These are phyloP conservation scores for Meiosimyza platycephala DNA, from an alignment of 2,888 invertebrate genomes.

Conservation along the genomic window DNA sequence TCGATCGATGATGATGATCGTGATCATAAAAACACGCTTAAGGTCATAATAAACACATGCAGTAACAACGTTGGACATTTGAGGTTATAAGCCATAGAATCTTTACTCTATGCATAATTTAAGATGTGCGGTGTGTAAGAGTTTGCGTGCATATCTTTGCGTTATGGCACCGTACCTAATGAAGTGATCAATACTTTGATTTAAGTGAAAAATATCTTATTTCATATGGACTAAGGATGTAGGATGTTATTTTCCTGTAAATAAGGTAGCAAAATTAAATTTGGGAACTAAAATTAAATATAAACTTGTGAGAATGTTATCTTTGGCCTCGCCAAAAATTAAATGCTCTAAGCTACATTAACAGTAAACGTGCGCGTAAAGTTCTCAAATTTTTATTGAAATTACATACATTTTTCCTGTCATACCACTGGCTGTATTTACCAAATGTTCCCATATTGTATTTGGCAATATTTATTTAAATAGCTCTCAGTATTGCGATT, in stretches of 20 bases:
- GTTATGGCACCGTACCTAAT: neutral
- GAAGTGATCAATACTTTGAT: slow-evolving; percentile 26
- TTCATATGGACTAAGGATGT: slow-evolving; percentile 11
- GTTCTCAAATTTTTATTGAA: no score
- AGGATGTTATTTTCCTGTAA: slow-evolving; percentile 4
- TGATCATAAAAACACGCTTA: neutral
- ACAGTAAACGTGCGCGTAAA: no score
- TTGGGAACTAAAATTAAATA: neutral
- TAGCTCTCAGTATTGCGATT: no score
- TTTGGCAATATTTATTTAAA: no score
- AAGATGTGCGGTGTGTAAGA: neutral
- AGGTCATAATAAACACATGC: neutral
- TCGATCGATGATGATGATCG: neutral
- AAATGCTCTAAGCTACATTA: no score
- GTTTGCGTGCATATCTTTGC: no score
- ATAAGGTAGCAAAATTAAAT: neutral
- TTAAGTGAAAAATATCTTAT: slow-evolving; percentile 20
- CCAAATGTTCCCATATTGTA: no score
- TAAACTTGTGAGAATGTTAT: neutral
- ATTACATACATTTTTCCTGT: no score
- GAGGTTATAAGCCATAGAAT: slow-evolving; percentile 7
- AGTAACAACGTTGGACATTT: neutral
- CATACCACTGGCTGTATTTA: no score
- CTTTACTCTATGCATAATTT: neutral
- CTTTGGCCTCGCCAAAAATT: no score